Conservation (phyloP, 1,140 invertebrate genomes). For the Drosophila ironensis region DNA sequence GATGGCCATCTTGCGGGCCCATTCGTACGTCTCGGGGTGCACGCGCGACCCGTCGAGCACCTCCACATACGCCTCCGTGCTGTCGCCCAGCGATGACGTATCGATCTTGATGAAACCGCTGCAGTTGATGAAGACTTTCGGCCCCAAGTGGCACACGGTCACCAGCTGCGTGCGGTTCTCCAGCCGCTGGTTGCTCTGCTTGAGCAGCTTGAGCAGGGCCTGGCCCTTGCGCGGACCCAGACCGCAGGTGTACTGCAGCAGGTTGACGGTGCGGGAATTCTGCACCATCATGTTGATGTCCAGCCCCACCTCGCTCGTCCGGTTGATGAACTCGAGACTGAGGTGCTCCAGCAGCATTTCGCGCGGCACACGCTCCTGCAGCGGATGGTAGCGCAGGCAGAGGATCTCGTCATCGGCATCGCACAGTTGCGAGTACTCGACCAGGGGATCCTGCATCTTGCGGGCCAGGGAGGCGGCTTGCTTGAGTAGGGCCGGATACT, state of each 20-base stretch:
- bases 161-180: slow-evolving; percentile 98
- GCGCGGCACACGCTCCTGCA: slow-evolving; percentile 93
- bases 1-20: slow-evolving; percentile 99
- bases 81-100: slow-evolving; percentile 95
- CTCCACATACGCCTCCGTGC: slow-evolving; percentile 97
- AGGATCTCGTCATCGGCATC: slow-evolving; percentile 97
- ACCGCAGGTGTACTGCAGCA: slow-evolving; percentile 99
- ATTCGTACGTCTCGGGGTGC: slow-evolving; percentile 99
- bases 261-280: slow-evolving; percentile 91
- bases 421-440: slow-evolving; percentile 98
- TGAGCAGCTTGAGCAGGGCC: slow-evolving; percentile 94
- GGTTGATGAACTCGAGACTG: slow-evolving; percentile 95
- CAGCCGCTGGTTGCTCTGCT: slow-evolving; percentile 95
- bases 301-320: slow-evolving; percentile 99
- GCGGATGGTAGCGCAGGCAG: slow-evolving; percentile 94
- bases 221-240: slow-evolving; percentile 97
- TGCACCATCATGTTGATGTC: slow-evolving; percentile 97
- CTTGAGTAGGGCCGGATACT: slow-evolving; percentile 93
- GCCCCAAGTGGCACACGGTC: slow-evolving; percentile 97
- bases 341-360: slow-evolving; percentile 94
- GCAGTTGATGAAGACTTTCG: slow-evolving; percentile 99
- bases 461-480: slow-evolving; percentile 96
- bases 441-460: slow-evolving; percentile 96
- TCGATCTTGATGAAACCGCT: slow-evolving; percentile 99
- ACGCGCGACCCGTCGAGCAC: slow-evolving; percentile 98